Base-by-base conservation (phyloP, 2,113 vertebrate genomes). In the Ictalurus furcatus region DNA sequence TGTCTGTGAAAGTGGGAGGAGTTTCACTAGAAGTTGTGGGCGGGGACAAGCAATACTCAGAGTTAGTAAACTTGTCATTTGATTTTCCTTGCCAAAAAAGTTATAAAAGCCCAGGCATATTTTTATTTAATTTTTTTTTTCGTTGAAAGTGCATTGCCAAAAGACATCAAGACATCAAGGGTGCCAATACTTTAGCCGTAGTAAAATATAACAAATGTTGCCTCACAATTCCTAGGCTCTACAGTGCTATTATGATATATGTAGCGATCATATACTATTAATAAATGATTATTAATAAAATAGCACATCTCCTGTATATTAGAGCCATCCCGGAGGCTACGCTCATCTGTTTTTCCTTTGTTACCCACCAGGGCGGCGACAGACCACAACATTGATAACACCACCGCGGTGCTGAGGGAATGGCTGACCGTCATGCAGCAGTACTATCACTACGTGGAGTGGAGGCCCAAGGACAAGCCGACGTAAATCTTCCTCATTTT, bases 371-470 rank as follows among this genome's bases (percentile, higher is more conserved):
- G 98, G 98, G 97, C 95, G 0, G 98, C 96, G 11, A 98, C 98
- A 0, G 98, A 99, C 90, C 98, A 99, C 95, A 99, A 99, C 74
- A 80, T 16, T 0, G 98, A 99, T 93, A 97, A 97, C 93, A 98
- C 97, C 0, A 98, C 96, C 0, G 96, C 94, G 9, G 92, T 99
- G 71, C 95, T 99, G 89, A 96, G 85, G 87, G 97, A 97, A 90
- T 99, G 98, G 98, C 95, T 99, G 34, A 96, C 94, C 0, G 94
- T 95, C 0, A 95, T 97, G 95, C 96, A 97, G 86, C 91, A 92
- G 0, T 94, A 93, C 71, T 99, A 99, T 83, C 97, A 96, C 71
- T 94, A 97, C 0, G 96, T 99, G 37, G 94, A 94, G 88, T 98
- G 96, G 97, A 97, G 96, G 90, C 96, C 96, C 0, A 95, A 96